Percentiles rank a stretch among this genome's conserved stretches.
phyloP scores from a whole-genome alignment of 2,113 vertebrate species.

The Gallinago paraguaiae region DNA sequence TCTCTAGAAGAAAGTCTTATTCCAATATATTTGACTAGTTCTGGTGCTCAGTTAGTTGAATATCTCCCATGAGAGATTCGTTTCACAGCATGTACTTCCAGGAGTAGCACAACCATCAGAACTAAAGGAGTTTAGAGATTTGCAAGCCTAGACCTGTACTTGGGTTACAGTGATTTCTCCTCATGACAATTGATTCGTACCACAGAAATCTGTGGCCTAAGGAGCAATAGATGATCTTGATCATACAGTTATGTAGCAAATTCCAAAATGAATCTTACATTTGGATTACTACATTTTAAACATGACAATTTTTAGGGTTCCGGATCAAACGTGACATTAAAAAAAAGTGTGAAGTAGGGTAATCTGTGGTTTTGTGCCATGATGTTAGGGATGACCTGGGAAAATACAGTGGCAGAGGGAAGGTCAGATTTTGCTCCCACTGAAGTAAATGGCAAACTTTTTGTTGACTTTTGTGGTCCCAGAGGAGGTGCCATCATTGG shows the following conservation, averaged over 20 bases:
- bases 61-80: fast-evolving
- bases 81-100: not conserved
- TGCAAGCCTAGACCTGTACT: not conserved
- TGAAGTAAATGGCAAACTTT: not conserved
- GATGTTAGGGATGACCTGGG: not conserved
- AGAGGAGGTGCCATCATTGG: not conserved
- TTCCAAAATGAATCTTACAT: not conserved
- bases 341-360: not conserved
- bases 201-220: not conserved
- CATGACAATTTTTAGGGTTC: not conserved
- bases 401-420: not conserved
- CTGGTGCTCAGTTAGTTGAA: not conserved
- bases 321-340: not conserved
- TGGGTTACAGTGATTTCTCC: not conserved
- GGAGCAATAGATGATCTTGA: not conserved
- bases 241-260: too few species aligned
- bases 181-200: not conserved
- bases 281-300: not conserved
- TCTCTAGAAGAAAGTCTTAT: not conserved
- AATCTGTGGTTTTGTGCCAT: not conserved
- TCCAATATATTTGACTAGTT: not conserved
- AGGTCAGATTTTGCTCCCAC: not conserved
- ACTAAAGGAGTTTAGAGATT: not conserved
- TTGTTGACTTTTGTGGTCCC: not conserved
- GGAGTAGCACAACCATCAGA: not conserved